Base-by-base conservation (phyloP, 2,113 vertebrate genomes). In the Campylomormyrus numenius region DNA sequence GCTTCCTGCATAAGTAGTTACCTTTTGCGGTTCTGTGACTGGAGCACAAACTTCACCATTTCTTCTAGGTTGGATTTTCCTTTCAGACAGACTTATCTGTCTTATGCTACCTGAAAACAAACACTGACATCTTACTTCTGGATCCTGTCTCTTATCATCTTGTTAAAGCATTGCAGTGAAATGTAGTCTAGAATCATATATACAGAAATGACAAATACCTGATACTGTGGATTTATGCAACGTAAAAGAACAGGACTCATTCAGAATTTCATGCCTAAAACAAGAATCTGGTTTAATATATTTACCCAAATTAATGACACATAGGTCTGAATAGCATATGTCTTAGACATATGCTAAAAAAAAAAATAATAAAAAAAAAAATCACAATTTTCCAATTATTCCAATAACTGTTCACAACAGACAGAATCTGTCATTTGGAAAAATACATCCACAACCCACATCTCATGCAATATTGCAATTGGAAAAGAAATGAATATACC, bases 401-500 rank as follows among this genome's bases (percentile, higher is more conserved):
- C n/a, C 39, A 39, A 39, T 3, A 70, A 42, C 35, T 19, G 74
- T 21, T 42, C 2, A 80, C 5, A 19, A 42, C 4, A 80, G 74
- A 80, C 35, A 42, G 35, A 39, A 80, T 80, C 39, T 39, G 31
- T 8, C 74, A 80, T 31, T 70, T 70, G 11, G 11, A 31, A 19
- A 80, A 80, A 80, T 8, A 80, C 11, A 31, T 21, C 74, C 35
- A 80, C 35, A 19, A 1, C 15, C 74, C 74, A 77, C 31, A 42
- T 80, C 70, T 39, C 31, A 15, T 42, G 74, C 74, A 19, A 7
- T 17, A 24, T 42, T 45, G n/a, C 83, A 88, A 11, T 10, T 46
- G 2, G 74, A 27, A 27, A 46, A 35, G 0, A 19, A 85, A 62
- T 45, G 83, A 70, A 91, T 90, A 66, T 56, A 94, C 94, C 90